Evolutionary conservation across 2,113 vertebrate species (phyloP), one percentile per base, ranked within the genome.

Genomic region (Phaethon lepturus): DNA sequence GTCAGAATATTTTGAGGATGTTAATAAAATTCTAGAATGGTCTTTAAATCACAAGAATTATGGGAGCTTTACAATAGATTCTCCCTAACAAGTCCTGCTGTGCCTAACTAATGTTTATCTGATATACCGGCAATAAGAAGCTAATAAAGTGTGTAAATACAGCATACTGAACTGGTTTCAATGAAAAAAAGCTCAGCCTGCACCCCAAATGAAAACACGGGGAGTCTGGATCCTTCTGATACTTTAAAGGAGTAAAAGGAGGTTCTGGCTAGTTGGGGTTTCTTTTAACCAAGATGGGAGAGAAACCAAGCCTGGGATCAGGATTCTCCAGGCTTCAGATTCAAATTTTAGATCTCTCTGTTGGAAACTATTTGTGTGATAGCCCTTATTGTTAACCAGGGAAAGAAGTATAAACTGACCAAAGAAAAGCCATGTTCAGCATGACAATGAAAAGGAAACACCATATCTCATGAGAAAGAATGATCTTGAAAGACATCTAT

Each of bases 11-110:
- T 88, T 96, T 77, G 42, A 85, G 86, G 76, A 49, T 63, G 85
- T 88, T 91, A 93, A 85, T 77, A 92, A 96, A 90, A 25, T 90
- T 86, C 87, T 77, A 91, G 83, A 95, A 89, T 64, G 75, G 94
- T 81, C 45, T 63, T 83, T 76, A 95, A 96, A 95, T 95, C 94
- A 93, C 58, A 85, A 52, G 35, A 94, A 93, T 80, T 92, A 77
- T 74, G 38, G 67, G 45, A 96, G 10, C 18, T 62, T 42, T 81
- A 75, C 29, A 73, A 40, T 5, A 93, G 68, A 82, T 58, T 72
- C 38, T 72, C 45, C 89, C 62, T 53, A 95, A 82, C 42, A 82
- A 72, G 42, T 78, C 86, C 62, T 92, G 82, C 79, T 88, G 62
- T 78, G 69, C 42, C 52, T 58, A 84, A 60, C 55, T 91, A 86